phyloP scores from a whole-genome alignment of 2,113 vertebrate genomes.

The Nannospalax galili region DNA sequence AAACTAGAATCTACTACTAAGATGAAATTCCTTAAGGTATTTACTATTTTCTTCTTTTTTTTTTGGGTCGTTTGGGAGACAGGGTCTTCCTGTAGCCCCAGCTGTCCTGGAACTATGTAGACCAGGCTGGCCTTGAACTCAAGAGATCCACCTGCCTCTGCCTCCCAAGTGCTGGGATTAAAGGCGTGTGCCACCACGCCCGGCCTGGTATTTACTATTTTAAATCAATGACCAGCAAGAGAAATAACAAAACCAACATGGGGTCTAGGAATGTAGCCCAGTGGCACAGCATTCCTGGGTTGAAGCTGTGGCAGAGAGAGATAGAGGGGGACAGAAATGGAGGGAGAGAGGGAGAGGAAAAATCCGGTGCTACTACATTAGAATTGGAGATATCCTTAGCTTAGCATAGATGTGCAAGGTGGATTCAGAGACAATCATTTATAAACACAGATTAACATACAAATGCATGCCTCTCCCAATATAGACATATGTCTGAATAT shows the following conservation, averaged over 20 bases:
- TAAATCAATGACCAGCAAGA: conserved; percentile 52
- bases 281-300: not conserved
- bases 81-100: too few species aligned
- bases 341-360: too few species aligned
- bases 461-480: not conserved
- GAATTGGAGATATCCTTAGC: not conserved
- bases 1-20: conserved; percentile 42
- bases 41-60: conserved; percentile 49
- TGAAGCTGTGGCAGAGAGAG: not conserved
- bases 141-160: too few species aligned
- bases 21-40: conserved; percentile 38
- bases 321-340: too few species aligned
- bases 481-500: not conserved
- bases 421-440: not conserved
- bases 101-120: too few species aligned
- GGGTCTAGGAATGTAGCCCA: not conserved
- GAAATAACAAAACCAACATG: conserved; percentile 2
- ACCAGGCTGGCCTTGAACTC: too few species aligned
- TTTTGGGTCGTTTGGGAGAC: too few species aligned
- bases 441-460: not conserved
- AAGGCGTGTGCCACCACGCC: too few species aligned
- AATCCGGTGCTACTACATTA: not conserved
- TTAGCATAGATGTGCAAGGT: not conserved
- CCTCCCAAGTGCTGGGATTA: too few species aligned
- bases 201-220: conserved; percentile 47